A percentile compares a stretch with the other conserved stretches of the same genome.
Conservation (phyloP, 2,113 vertebrate genomes). For the Cranoglanis bouderius region DNA sequence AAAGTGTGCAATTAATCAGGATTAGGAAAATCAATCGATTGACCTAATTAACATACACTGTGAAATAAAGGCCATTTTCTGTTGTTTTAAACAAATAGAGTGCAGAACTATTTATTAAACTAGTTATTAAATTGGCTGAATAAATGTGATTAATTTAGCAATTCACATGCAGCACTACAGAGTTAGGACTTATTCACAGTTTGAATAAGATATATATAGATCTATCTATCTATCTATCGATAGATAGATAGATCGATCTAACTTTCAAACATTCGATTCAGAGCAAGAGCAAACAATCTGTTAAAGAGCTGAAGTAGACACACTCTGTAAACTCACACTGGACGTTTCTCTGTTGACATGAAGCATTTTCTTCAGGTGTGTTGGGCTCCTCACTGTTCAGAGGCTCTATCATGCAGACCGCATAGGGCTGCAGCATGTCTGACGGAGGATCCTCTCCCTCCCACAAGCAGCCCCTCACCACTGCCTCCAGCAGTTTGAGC, state of each 20-base stretch:
- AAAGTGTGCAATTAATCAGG: no score
- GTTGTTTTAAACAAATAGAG: neutral
- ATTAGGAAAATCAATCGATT: neutral
- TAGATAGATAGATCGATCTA: no score
- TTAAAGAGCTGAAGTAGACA: neutral
- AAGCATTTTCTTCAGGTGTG: constrained; percentile 73
- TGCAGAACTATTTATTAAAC: neutral
- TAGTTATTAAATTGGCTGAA: neutral
- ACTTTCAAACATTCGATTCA: neutral
- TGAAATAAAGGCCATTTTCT: neutral
- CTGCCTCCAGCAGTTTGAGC: constrained; percentile 82
- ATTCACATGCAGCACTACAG: neutral
- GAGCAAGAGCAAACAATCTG: neutral
- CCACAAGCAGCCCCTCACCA: constrained; percentile 88
- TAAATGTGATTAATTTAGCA: neutral
- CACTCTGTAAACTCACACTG: constrained; percentile 77
- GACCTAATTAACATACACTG: neutral
- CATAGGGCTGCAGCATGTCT: constrained; percentile 78
- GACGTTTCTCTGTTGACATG: constrained; percentile 74
- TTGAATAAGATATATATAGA: neutral
- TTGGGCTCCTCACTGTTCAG: constrained; percentile 72
- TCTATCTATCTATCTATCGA: no score
- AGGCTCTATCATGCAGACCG: constrained; percentile 76
- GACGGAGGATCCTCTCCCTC: constrained; percentile 54
- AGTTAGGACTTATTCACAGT: neutral